A percentile compares a stretch with the other conserved stretches of the same genome.
These are phyloP conservation scores for Trinorchestia longiramus DNA, from an alignment of 1,140 invertebrate genomes.

Conservation along the genomic window DNA sequence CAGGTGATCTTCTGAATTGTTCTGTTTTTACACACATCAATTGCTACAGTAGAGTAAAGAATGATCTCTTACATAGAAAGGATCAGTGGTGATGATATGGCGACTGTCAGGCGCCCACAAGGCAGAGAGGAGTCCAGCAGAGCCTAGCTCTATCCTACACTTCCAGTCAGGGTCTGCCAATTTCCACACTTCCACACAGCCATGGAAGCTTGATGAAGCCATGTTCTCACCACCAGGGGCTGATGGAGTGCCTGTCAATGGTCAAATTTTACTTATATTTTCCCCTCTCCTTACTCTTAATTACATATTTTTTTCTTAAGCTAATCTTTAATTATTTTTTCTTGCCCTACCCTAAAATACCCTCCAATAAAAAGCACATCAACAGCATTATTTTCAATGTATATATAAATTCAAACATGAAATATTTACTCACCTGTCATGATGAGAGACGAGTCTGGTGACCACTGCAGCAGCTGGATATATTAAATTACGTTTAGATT, in stretches of 20 bases:
- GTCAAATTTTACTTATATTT: not conserved
- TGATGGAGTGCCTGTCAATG: not conserved
- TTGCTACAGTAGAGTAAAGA: not conserved
- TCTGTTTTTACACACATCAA: not conserved
- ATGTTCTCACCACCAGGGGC: not conserved
- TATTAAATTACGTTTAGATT: not conserved
- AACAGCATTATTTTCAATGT: no score
- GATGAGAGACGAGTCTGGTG: constrained; percentile 71
- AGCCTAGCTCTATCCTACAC: constrained; percentile 73
- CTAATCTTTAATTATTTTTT: no score
- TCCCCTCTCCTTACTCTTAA: no score
- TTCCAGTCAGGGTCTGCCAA: constrained; percentile 72
- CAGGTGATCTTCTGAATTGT: no score
- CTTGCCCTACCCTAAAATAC: no score
- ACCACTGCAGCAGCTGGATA: constrained; percentile 70
- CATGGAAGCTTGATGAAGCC: constrained; percentile 69
- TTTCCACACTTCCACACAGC: constrained; percentile 71
- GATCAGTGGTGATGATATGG: constrained; percentile 72
- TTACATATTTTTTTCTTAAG: no score
- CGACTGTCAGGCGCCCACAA: constrained; percentile 72
- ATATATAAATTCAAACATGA: no score
- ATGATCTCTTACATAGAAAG: constrained; percentile 70
- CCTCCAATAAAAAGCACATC: no score
- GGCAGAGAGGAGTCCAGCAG: constrained; percentile 70
- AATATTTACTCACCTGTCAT: constrained; percentile 68